phyloP scores from a whole-genome alignment of 2,113 vertebrate genomes.

The Mus spicilegus region DNA sequence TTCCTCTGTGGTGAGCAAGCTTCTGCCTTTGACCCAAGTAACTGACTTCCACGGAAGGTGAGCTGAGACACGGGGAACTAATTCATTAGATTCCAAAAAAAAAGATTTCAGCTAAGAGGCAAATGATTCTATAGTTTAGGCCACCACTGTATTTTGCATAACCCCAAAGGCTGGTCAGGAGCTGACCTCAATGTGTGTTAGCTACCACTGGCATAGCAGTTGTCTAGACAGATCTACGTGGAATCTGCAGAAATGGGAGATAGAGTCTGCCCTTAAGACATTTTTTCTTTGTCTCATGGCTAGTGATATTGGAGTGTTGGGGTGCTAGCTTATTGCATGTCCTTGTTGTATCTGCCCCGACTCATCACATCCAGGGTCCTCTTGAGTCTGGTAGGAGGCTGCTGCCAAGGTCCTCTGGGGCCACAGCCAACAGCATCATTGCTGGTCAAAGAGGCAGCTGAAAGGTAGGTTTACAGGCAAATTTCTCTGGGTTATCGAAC shows the following conservation, averaged over 20 bases:
- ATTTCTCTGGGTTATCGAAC: neutral
- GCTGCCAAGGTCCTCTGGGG: no score
- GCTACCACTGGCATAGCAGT: neutral
- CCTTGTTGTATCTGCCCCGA: neutral
- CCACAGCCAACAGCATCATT: neutral
- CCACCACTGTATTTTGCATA: neutral
- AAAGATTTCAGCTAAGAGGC: slow-evolving; percentile 29
- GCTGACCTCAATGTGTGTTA: neutral
- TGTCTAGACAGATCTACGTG: neutral
- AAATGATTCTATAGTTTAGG: neutral
- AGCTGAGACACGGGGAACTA: neutral
- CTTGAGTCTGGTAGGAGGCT: neutral
- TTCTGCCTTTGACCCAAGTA: neutral
- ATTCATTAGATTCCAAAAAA: slow-evolving; percentile 24
- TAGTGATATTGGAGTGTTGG: neutral
- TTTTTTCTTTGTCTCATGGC: neutral
- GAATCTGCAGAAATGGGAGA: neutral
- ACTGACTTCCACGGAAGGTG: neutral
- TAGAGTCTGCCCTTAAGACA: neutral
- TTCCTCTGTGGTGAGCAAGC: neutral
- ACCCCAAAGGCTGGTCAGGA: neutral
- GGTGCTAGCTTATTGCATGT: neutral
- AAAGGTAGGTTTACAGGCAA: neutral
- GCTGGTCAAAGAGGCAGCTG: neutral
- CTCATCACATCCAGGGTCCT: neutral